Conservation (phyloP, 2,113 vertebrate species). For the Cebus imitator region DNA sequence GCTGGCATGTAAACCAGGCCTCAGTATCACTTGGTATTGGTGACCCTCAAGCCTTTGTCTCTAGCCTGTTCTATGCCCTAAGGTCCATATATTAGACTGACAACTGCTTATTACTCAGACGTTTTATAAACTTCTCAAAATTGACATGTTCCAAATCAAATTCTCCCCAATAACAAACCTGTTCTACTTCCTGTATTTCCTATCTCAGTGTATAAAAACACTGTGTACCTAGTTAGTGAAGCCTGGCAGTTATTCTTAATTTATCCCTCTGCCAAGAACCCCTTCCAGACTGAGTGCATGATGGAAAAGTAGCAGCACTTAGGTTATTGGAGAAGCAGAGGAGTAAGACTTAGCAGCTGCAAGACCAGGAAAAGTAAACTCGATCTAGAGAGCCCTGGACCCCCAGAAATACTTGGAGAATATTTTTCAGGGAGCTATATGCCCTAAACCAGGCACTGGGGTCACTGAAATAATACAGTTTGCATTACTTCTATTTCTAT, state of each 20-base stretch:
- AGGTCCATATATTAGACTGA: not conserved
- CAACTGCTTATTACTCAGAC: not conserved
- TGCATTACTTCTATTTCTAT: not conserved
- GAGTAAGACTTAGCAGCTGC: not conserved
- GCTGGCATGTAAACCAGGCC: not conserved
- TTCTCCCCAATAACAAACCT: not conserved
- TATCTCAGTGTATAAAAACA: not conserved
- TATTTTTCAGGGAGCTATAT: not conserved
- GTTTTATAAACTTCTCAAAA: not conserved
- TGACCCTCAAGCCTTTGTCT: not conserved
- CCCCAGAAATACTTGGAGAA: not conserved
- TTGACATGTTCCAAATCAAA: not conserved
- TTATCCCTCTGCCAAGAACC: not conserved
- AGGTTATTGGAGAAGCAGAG: not conserved
- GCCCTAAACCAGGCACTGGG: not conserved
- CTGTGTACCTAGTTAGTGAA: not conserved
- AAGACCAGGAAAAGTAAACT: not conserved
- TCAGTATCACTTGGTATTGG: not conserved
- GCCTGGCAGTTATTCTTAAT: not conserved
- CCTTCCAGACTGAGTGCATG: fast-evolving
- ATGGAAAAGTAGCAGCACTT: not conserved
- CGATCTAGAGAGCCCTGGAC: not conserved
- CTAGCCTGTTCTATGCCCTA: not conserved
- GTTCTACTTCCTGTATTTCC: not conserved
- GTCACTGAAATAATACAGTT: not conserved